Percentiles rank a stretch among this genome's conserved stretches.
Evolutionary conservation across 2,797 vertebrate genomes (phyloP).

Genomic region (Morelia viridis): DNA sequence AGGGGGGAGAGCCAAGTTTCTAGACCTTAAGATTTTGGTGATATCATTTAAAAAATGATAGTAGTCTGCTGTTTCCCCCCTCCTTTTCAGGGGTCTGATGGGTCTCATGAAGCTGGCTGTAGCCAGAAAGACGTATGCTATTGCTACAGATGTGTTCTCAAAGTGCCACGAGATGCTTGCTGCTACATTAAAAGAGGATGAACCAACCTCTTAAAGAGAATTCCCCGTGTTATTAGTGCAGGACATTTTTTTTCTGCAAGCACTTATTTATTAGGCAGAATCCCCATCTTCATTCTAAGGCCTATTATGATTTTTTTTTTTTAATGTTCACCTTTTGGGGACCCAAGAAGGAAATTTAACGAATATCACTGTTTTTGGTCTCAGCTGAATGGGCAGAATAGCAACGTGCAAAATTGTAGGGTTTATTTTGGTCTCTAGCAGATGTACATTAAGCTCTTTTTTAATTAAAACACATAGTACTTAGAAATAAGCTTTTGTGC

Average conservation of each 20-base stretch:
- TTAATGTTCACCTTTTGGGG: background rate
- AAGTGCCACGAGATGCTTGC: no score
- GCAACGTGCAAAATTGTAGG: background rate
- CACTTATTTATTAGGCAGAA: background rate
- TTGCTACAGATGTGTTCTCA: background rate
- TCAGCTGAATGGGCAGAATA: background rate
- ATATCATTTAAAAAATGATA: background rate
- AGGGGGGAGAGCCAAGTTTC: background rate
- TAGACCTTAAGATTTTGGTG: background rate
- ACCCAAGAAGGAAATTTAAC: no score
- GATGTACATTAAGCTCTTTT: conserved; percentile 45
- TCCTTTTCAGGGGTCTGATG: background rate
- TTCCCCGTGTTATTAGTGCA: background rate
- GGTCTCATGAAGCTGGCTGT: no score
- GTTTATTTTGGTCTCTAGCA: conserved; percentile 17
- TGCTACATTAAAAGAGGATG: background rate
- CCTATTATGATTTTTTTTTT: background rate
- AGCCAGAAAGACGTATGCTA: background rate
- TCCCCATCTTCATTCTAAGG: background rate
- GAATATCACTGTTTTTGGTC: background rate
- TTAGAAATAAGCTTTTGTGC: conserved; percentile 59
- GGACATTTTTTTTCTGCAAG: background rate
- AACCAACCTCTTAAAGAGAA: background rate
- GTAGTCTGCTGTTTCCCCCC: background rate
- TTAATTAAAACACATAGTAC: conserved; percentile 63